Evolutionary conservation across 2,113 vertebrate species (phyloP).

Genomic region (Cathartes aura): DNA sequence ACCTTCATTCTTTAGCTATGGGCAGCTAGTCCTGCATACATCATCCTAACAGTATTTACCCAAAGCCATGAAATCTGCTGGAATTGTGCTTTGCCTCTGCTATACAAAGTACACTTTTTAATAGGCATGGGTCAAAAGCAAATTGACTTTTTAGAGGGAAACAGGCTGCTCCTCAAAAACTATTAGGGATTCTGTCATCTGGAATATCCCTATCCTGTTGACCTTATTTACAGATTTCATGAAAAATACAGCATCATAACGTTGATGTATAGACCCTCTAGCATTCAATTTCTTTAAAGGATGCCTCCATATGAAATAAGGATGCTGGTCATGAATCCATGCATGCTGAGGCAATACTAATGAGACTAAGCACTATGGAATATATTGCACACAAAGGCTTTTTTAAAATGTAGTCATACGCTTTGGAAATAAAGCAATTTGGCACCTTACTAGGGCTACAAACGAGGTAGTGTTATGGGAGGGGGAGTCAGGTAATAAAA

Average conservation of each 20-base stretch:
- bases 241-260: constrained; percentile 74
- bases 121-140: constrained; percentile 51
- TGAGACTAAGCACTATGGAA: constrained; percentile 44
- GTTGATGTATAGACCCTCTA: constrained; percentile 71
- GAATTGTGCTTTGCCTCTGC: constrained; percentile 29
- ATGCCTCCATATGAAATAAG: constrained; percentile 56
- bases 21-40: constrained; percentile 9
- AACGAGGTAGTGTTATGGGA: constrained; percentile 61
- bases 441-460: constrained; percentile 57
- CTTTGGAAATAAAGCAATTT: constrained; percentile 74
- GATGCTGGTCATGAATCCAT: constrained; percentile 56
- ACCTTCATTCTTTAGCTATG: neutral
- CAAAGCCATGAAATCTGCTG: neutral
- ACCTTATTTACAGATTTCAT: constrained; percentile 75
- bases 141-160: constrained; percentile 68
- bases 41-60: constrained; percentile 39
- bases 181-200: constrained; percentile 71
- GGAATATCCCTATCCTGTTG: constrained; percentile 66
- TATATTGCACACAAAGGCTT: constrained; percentile 56
- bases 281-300: constrained; percentile 72
- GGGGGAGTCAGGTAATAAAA: constrained; percentile 69
- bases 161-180: constrained; percentile 69
- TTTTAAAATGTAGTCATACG: constrained; percentile 54
- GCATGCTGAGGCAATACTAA: constrained; percentile 57
- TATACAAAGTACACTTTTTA: constrained; percentile 45